Base-by-base conservation (phyloP, 2,888 invertebrate genomes). In the Lysandra coridon region DNA sequence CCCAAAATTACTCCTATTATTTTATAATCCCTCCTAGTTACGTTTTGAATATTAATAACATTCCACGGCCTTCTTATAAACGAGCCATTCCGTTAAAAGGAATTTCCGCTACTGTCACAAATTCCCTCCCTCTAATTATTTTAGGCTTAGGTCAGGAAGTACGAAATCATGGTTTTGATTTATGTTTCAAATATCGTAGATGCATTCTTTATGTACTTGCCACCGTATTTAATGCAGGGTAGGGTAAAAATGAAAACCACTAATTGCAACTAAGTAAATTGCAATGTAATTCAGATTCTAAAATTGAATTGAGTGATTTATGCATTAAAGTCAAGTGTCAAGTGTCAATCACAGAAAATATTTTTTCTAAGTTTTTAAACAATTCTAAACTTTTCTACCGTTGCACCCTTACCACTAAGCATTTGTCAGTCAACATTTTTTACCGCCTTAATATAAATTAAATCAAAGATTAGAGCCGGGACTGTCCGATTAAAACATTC, bases 31-130 rank as follows among this genome's bases (percentile, higher is more conserved):
- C 92, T 92, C 93, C 91, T 90, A 91, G 91, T 93, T 92, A 92
- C 90, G 92, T 91, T 92, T 92, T 90, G 93, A 94, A 94, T 94
- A 94, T 94, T 94, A 94, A 94, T 94, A 89, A 91, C 92, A 94
- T 94, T 93, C 94, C 93, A 86, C 84, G 88, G 89, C 89, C 87
- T 89, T 90, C 89, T 89, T 86, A 85, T 86, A 84, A 87, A 86
- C 88, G 88, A 89, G 88, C 90, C 89, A 90, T 90, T 90, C 88
- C 87, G 84, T 87, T 86, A 87, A 86, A 87, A 86, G 87, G 88
- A 91, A 90, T 90, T 92, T 91, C 88, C 88, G 88, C 85, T 85
- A 86, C 87, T 88, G 88, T 88, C 87, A 87, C 87, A 87, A 84
- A 86, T 85, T 90, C 90, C 88, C 87, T 81, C 79, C 80, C 82